These are phyloP conservation scores for Polypedilum vanderplanki DNA, from an alignment of 1,140 invertebrate genomes.

Conservation along the genomic window DNA sequence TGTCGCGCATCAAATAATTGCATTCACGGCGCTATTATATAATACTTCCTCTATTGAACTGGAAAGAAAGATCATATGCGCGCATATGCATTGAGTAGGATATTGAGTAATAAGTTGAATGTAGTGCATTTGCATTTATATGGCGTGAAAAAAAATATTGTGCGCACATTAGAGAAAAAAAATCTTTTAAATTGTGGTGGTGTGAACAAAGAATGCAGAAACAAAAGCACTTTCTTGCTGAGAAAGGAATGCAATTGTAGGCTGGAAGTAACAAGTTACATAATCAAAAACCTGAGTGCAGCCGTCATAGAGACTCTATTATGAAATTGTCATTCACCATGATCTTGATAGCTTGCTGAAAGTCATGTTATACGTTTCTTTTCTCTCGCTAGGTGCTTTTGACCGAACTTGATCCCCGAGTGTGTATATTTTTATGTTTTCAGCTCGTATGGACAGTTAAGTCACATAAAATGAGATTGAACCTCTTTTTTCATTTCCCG, in stretches of 20 bases:
- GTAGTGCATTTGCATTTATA: slow-evolving; percentile 3
- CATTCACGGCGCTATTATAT: slow-evolving; percentile 1
- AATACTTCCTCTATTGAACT: slow-evolving; percentile 6
- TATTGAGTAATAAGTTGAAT: slow-evolving; percentile 9
- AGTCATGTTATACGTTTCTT: not conserved
- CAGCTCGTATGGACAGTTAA: too few relatives aligned
- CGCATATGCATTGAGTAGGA: not conserved
- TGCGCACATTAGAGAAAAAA: not conserved
- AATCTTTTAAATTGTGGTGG: not conserved
- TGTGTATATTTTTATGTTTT: too few relatives aligned
- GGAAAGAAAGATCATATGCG: not conserved
- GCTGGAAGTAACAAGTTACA: not conserved
- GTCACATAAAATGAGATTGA: too few relatives aligned
- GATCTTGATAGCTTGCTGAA: not conserved
- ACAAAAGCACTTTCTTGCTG: not conserved
- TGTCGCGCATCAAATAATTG: not conserved
- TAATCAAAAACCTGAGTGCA: not conserved
- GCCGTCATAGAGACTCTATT: not conserved
- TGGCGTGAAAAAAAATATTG: not conserved
- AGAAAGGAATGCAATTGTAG: not conserved
- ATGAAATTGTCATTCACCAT: not conserved
- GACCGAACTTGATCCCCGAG: too few relatives aligned
- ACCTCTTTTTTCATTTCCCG: too few relatives aligned
- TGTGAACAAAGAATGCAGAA: slow-evolving; percentile 8
- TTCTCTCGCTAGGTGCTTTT: too few relatives aligned